Conservation (phyloP, 2,888 invertebrate genomes). For the Miltochrista miniata region DNA sequence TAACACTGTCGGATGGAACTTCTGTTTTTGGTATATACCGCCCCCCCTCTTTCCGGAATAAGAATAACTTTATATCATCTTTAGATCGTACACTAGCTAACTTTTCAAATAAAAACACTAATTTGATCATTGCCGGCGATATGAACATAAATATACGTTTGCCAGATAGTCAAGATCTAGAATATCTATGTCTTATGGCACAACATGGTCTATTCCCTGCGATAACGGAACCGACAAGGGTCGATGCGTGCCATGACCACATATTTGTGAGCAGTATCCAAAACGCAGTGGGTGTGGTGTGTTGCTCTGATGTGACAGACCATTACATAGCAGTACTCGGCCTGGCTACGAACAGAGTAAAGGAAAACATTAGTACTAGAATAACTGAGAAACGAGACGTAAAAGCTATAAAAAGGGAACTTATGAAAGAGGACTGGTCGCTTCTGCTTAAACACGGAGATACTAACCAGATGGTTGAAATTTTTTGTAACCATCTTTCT, state of each 20-base stretch:
- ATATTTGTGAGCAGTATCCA: conserved; percentile 4
- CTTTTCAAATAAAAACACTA: background rate
- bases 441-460: background rate
- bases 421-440: background rate
- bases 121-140: conserved; percentile 18
- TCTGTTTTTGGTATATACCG: conserved; percentile 16
- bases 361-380: too few relatives aligned
- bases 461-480: background rate
- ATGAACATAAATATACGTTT: conserved; percentile 17
- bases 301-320: conserved; percentile 5
- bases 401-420: background rate
- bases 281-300: conserved; percentile 8
- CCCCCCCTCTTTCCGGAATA: conserved; percentile 14
- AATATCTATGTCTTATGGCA: conserved; percentile 14
- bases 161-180: background rate
- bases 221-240: conserved; percentile 14
- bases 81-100: background rate
- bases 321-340: background rate
- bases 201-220: conserved; percentile 9
- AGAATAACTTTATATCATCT: conserved; percentile 8
- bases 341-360: too few relatives aligned
- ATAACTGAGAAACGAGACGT: too few relatives aligned
- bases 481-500: background rate
- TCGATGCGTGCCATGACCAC: conserved; percentile 18
- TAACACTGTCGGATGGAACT: background rate